Percentiles rank a stretch among this genome's conserved stretches.
These are phyloP conservation scores for Caenorhabditis sinica DNA, from an alignment of 2,888 invertebrate genomes.

Conservation along the genomic window DNA sequence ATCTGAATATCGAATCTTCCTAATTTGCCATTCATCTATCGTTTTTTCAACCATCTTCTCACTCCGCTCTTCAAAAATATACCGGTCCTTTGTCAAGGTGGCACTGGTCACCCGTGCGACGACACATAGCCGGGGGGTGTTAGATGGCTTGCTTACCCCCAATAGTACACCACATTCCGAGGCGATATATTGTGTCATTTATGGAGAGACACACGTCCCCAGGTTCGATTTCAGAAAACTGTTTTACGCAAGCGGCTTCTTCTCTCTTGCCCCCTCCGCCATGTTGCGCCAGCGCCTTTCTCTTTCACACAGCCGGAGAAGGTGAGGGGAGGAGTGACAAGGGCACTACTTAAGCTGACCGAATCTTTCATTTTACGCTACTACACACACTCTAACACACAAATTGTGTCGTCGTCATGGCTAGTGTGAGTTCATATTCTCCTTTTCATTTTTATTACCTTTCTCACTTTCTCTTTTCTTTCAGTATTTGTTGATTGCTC, in stretches of 20 bases:
- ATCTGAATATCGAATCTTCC: constrained; percentile 23
- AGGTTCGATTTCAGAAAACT: constrained; percentile 64
- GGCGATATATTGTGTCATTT: constrained; percentile 37
- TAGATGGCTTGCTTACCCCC: constrained; percentile 47
- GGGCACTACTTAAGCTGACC: constrained; percentile 65
- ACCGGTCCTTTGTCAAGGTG: constrained; percentile 61
- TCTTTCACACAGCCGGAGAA: constrained; percentile 63
- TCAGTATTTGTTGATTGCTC: constrained; percentile 69
- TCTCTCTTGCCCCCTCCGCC: constrained; percentile 18
- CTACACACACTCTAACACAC: constrained; percentile 56
- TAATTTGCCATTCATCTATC: constrained; percentile 10
- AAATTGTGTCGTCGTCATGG: constrained; percentile 61
- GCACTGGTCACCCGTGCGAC: constrained; percentile 60
- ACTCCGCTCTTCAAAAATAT: constrained; percentile 60
- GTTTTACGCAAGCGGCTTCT: constrained; percentile 58
- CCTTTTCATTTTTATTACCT: constrained; percentile 22
- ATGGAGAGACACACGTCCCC: constrained; percentile 30
- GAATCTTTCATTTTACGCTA: constrained; percentile 51
- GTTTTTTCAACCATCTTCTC: constrained; percentile 42
- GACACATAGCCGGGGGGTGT: constrained; percentile 38
- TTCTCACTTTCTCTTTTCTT: constrained; percentile 52
- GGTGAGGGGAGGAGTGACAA: constrained; percentile 63
- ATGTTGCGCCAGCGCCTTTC: constrained; percentile 65
- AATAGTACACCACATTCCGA: constrained; percentile 64
- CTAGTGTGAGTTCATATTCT: constrained; percentile 48